Evolutionary conservation across 2,113 vertebrate genomes (phyloP).

Genomic region (Heptranchias perlo): DNA sequence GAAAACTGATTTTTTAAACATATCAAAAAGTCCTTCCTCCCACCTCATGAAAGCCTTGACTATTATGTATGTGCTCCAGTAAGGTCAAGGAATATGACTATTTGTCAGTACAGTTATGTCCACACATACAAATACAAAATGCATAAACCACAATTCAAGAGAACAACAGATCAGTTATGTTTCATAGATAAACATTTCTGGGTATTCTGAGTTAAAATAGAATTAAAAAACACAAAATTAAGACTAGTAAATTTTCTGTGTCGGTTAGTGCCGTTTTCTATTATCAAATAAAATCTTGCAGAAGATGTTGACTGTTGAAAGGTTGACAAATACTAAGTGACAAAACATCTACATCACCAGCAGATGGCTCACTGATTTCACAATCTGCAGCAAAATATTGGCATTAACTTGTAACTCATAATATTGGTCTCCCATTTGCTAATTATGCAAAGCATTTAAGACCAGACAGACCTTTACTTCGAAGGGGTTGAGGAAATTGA

Average conservation of each 20-base stretch:
- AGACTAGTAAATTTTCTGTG: neutral
- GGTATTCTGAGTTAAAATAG: neutral
- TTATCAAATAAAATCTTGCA: neutral
- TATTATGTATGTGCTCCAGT: neutral
- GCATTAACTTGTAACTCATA: neutral
- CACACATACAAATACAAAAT: neutral
- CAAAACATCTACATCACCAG: neutral
- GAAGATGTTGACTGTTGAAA: neutral
- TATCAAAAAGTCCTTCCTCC: neutral
- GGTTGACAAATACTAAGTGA: neutral
- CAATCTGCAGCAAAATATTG: neutral
- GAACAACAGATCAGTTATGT: neutral
- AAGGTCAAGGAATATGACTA: neutral
- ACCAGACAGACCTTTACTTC: neutral
- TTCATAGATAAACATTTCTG: neutral
- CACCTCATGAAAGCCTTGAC: neutral
- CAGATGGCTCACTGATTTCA: neutral
- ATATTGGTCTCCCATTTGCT: neutral
- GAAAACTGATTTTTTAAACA: neutral
- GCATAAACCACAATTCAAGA: neutral
- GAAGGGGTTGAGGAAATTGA: neutral
- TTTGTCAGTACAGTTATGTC: neutral
- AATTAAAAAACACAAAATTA: neutral
- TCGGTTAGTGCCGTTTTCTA: neutral
- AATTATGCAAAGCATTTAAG: neutral